These are phyloP conservation scores for Podarcis siculus DNA, from an alignment of 2,797 vertebrate genomes.

Conservation along the genomic window DNA sequence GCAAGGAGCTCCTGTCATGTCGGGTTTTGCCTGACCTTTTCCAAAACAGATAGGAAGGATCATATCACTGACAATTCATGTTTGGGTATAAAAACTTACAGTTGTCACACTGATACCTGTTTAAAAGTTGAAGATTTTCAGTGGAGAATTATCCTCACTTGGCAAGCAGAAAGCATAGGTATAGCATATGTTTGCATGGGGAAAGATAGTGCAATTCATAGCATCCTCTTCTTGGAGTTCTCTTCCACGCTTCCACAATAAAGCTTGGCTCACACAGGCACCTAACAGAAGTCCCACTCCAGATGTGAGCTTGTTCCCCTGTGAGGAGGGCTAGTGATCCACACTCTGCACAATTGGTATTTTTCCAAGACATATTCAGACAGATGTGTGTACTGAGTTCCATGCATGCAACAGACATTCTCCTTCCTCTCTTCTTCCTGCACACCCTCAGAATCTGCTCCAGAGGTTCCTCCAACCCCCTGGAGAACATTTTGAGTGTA, in stretches of 20 bases:
- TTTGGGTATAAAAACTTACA: constrained; percentile 39
- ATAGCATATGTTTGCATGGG: neutral
- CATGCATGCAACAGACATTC: too few relatives aligned
- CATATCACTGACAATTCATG: neutral
- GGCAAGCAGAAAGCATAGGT: constrained; percentile 5
- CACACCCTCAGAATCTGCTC: too few relatives aligned
- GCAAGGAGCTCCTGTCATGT: constrained; percentile 37
- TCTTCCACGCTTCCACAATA: neutral
- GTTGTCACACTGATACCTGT: neutral
- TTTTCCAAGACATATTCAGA: neutral
- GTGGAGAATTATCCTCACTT: neutral
- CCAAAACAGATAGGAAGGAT: neutral
- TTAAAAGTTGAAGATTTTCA: neutral
- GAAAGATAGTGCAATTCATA: neutral
- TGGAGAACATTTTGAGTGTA: too few relatives aligned
- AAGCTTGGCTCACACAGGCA: neutral
- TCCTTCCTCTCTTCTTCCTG: too few relatives aligned
- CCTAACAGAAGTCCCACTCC: neutral
- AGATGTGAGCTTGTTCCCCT: neutral
- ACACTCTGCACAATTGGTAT: neutral
- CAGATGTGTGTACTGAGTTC: too few relatives aligned
- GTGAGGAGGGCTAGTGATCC: neutral
- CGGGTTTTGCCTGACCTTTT: neutral
- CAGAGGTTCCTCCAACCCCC: too few relatives aligned
- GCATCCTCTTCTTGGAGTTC: neutral